phyloP scores from a whole-genome alignment of 2,797 vertebrate species.

The Brachyrhaphis roseni region DNA sequence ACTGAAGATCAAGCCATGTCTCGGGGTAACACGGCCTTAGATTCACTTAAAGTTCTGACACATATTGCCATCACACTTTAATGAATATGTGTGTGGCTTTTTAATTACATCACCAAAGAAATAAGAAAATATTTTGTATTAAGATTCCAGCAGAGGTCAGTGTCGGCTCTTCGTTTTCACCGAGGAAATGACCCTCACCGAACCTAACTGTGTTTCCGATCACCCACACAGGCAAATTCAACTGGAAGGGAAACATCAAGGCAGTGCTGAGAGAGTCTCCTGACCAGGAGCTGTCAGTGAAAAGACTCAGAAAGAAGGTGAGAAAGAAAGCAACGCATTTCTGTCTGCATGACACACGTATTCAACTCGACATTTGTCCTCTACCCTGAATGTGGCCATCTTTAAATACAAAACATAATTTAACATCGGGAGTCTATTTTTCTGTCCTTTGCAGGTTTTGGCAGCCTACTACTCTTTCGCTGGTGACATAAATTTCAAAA shows the following conservation, averaged over 20 bases:
- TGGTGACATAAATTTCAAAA: constrained; percentile 80
- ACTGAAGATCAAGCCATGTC: constrained; percentile 54
- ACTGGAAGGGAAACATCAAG: constrained; percentile 96
- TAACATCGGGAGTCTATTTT: neutral
- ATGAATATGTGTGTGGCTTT: neutral
- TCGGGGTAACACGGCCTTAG: constrained; percentile 69
- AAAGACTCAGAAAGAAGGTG: constrained; percentile 96
- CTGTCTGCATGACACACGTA: neutral
- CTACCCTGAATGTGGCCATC: neutral
- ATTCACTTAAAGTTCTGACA: neutral
- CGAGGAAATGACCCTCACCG: neutral
- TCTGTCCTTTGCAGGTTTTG: constrained; percentile 82
- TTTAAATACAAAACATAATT: neutral
- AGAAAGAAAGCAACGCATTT: constrained; percentile 1
- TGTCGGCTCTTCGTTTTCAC: constrained; percentile 35
- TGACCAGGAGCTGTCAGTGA: constrained; percentile 89
- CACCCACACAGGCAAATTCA: constrained; percentile 88
- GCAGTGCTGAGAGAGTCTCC: constrained; percentile 86
- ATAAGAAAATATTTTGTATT: neutral
- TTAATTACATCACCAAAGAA: neutral
- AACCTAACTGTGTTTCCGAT: constrained; percentile 19
- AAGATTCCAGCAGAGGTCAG: constrained; percentile 63
- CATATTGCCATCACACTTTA: neutral
- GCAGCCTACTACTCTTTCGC: constrained; percentile 86
- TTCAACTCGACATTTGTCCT: neutral